phyloP scores from a whole-genome alignment of 2,888 invertebrate species.

The Rosalia funebris region DNA sequence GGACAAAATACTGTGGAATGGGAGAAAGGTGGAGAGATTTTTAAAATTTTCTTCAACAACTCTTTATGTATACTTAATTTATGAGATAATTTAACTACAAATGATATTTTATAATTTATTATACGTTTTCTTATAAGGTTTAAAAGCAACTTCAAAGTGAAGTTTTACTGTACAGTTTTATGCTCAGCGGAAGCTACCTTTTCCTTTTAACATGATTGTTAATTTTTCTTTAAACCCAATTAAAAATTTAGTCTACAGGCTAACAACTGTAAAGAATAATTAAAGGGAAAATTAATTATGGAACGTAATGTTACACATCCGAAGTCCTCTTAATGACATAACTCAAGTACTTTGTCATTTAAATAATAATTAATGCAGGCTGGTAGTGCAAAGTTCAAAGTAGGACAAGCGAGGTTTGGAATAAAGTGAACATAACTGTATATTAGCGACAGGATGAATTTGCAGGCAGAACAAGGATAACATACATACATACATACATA shows the following conservation, averaged over 20 bases:
- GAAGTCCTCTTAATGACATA: slow-evolving; percentile 18
- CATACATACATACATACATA: too few relatives aligned
- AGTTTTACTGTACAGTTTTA: neutral
- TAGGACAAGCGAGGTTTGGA: slow-evolving; percentile 1
- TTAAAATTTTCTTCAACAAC: too few relatives aligned
- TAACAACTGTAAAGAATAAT: neutral
- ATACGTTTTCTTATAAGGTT: too few relatives aligned
- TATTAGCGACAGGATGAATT: neutral
- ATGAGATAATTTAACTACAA: too few relatives aligned
- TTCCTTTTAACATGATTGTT: neutral
- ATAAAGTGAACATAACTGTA: slow-evolving; percentile 13
- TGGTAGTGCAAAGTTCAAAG: slow-evolving; percentile 7
- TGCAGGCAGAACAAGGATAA: too few relatives aligned
- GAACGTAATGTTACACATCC: slow-evolving; percentile 4
- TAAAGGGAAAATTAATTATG: slow-evolving; percentile 17
- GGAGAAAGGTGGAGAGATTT: too few relatives aligned
- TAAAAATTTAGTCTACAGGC: neutral
- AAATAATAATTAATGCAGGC: slow-evolving; percentile 17
- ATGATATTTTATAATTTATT: too few relatives aligned
- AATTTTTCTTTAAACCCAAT: neutral
- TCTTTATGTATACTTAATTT: too few relatives aligned
- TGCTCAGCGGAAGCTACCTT: neutral
- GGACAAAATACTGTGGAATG: too few relatives aligned
- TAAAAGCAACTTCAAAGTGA: too few relatives aligned
- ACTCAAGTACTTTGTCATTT: slow-evolving; percentile 18